Evolutionary conservation across 2,797 vertebrate species (phyloP).

Genomic region (Tarsius wallacei): DNA sequence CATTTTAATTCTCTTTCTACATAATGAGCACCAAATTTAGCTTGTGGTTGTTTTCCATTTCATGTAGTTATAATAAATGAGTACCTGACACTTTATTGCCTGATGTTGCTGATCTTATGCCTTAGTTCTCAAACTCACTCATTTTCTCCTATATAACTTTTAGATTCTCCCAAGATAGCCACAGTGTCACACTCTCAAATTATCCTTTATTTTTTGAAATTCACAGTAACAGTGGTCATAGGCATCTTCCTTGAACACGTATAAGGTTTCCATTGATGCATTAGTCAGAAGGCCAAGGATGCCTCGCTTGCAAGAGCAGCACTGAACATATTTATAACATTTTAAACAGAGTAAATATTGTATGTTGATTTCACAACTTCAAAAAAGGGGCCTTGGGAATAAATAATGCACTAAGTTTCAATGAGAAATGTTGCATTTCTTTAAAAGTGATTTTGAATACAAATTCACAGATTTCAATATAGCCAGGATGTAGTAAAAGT

Average conservation of each 20-base stretch:
- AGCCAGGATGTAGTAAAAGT: not conserved
- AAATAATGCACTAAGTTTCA: not conserved
- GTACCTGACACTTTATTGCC: not conserved
- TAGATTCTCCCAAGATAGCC: not conserved
- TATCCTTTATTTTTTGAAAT: not conserved
- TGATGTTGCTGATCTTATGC: not conserved
- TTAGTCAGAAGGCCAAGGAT: not conserved
- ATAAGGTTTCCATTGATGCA: not conserved
- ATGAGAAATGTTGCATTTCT: not conserved
- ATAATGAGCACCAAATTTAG: not conserved
- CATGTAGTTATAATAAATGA: not conserved
- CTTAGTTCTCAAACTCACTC: not conserved
- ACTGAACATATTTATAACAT: not conserved
- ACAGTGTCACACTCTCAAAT: not conserved
- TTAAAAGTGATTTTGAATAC: constrained; percentile 26
- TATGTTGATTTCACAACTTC: constrained; percentile 23
- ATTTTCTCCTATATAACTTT: not conserved
- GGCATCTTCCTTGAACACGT: not conserved
- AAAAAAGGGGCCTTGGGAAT: not conserved
- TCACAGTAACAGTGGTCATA: not conserved
- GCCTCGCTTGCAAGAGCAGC: not conserved
- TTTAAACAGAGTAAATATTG: not conserved
- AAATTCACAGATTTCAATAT: not conserved
- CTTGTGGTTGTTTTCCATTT: not conserved
- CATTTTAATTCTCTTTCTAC: constrained; percentile 4